These are phyloP conservation scores for Oplegnathus fasciatus DNA, from an alignment of 2,113 vertebrate genomes.

Conservation along the genomic window DNA sequence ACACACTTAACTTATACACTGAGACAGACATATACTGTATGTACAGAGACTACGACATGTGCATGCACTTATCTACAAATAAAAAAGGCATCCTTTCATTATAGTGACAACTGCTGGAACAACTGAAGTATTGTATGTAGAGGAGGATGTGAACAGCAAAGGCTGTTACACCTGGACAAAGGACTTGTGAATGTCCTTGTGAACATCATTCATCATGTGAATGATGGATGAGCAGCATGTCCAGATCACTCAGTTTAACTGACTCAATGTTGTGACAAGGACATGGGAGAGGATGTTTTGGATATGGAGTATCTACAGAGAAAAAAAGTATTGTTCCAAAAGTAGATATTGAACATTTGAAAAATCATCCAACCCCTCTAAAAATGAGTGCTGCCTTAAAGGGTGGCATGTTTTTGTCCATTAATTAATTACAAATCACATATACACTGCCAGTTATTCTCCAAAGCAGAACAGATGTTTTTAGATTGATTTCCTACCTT, in stretches of 20 bases:
- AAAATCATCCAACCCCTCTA: slow-evolving; percentile 16
- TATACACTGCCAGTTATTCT: slow-evolving; percentile 4
- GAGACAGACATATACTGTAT: slow-evolving; percentile 68
- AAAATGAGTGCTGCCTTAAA: slow-evolving; percentile 25
- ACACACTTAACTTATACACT: slow-evolving; percentile 72
- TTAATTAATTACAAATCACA: slow-evolving; percentile 46
- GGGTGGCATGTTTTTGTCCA: slow-evolving; percentile 36
- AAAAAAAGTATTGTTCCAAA: slow-evolving; percentile 16
- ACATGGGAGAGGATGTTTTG: slow-evolving; percentile 28
- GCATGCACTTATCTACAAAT: slow-evolving; percentile 70
- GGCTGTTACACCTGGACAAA: slow-evolving; percentile 37
- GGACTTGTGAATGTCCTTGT: slow-evolving; percentile 55
- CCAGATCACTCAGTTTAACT: slow-evolving; percentile 37
- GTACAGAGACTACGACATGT: slow-evolving; percentile 69
- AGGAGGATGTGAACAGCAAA: slow-evolving; percentile 40
- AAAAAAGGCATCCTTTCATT: slow-evolving; percentile 49
- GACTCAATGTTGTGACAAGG: slow-evolving; percentile 26
- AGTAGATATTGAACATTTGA: neutral
- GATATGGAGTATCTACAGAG: slow-evolving; percentile 22
- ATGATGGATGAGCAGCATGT: slow-evolving; percentile 61
- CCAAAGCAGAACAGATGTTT: slow-evolving; percentile 52
- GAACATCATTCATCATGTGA: too few species aligned
- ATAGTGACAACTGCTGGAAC: slow-evolving; percentile 3
- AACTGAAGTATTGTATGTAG: slow-evolving; percentile 47
- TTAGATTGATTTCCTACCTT: slow-evolving; percentile 41